Conservation (phyloP, 2,797 vertebrate genomes). For the Macropus fuliginosus region DNA sequence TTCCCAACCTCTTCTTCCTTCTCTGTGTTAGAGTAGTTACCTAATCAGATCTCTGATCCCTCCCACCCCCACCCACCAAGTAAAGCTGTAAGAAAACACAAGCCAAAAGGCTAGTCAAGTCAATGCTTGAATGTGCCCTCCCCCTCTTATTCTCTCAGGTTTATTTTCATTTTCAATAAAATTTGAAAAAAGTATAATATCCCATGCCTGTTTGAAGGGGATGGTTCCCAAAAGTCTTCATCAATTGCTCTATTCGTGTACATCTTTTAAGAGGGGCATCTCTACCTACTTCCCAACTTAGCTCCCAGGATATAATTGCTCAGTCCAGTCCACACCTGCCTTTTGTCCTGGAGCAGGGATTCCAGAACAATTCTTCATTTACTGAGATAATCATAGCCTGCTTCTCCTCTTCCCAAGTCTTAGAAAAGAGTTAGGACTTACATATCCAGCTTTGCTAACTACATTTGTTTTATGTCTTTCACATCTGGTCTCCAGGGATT, state of each 20-base stretch:
- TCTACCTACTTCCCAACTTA: background rate
- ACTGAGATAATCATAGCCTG: background rate
- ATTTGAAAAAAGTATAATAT: background rate
- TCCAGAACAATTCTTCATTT: background rate
- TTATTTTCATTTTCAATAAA: background rate
- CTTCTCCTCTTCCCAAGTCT: background rate
- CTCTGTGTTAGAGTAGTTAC: background rate
- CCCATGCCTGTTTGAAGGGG: background rate
- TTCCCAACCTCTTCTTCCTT: background rate
- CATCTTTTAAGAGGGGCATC: background rate
- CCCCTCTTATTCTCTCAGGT: background rate
- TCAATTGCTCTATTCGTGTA: background rate
- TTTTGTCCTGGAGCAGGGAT: background rate
- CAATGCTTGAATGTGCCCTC: background rate
- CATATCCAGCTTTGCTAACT: background rate
- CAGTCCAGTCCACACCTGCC: background rate
- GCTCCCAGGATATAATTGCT: background rate
- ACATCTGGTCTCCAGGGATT: background rate
- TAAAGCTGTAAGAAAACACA: background rate
- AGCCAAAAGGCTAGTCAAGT: background rate
- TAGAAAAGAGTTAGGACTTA: background rate
- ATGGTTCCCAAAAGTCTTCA: background rate
- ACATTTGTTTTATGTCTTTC: background rate
- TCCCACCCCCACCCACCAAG: background rate
- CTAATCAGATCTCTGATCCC: background rate